phyloP scores from a whole-genome alignment of 1,140 invertebrate genomes.

The Pristionchus pacificus region DNA sequence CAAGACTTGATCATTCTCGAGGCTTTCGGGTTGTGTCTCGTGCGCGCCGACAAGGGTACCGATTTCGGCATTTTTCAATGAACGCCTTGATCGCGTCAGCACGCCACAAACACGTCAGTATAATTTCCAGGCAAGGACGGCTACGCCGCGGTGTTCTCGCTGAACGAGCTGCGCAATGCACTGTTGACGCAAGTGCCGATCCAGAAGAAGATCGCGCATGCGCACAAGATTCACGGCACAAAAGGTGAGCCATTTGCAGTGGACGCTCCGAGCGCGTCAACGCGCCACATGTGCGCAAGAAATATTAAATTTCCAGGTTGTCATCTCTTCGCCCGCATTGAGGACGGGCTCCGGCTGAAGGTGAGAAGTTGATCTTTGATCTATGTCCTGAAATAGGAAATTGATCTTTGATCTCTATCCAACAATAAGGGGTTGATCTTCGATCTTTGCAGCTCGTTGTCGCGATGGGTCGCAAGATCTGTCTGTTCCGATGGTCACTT shows the following conservation, averaged over 20 bases:
- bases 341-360: constrained; percentile 19
- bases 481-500: constrained; percentile 25
- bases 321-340: constrained; percentile 23
- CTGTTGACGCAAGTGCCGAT: constrained; percentile 8
- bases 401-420: background rate
- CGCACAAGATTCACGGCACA: constrained; percentile 21
- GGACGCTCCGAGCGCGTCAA: no score
- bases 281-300: background rate
- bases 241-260: constrained; percentile 11
- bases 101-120: no score
- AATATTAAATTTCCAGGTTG: constrained; percentile 9
- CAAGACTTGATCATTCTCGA: constrained; percentile 18
- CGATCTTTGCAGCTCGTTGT: constrained; percentile 4
- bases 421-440: background rate
- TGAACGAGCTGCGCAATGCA: constrained; percentile 17
- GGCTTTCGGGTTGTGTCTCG: constrained; percentile 24
- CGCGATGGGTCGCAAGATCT: constrained; percentile 16
- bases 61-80: constrained; percentile 20
- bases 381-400: background rate
- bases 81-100: no score
- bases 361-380: background rate
- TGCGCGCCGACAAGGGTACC: constrained; percentile 22
- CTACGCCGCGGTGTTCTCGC: constrained; percentile 12
- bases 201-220: constrained; percentile 18
- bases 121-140: background rate